These are phyloP conservation scores for Halichoeres trimaculatus DNA, from an alignment of 2,113 vertebrate genomes.

Conservation along the genomic window DNA sequence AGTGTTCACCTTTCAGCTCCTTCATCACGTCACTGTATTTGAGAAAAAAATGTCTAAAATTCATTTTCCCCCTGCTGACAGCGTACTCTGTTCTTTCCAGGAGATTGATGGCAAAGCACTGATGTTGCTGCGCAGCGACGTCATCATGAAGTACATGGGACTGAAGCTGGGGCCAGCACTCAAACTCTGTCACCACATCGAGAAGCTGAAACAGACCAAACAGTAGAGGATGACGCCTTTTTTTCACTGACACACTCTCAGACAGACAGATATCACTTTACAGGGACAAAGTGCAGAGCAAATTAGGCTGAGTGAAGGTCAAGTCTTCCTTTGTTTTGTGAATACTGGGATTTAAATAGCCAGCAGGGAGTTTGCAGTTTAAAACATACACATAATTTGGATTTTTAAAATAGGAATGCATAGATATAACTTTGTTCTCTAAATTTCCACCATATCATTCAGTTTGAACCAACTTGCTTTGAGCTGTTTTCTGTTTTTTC, in stretches of 20 bases:
- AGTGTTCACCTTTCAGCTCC: neutral
- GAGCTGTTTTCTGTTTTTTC: neutral
- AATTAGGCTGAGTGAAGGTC: slow-evolving; percentile 15
- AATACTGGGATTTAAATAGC: neutral
- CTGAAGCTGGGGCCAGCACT: slow-evolving; percentile 94
- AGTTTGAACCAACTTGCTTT: neutral
- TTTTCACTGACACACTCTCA: slow-evolving; percentile 4
- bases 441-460: neutral
- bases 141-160: slow-evolving; percentile 97
- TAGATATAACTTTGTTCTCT: no score
- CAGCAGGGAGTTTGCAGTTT: neutral
- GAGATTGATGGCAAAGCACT: slow-evolving; percentile 96
- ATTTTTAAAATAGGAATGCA: neutral
- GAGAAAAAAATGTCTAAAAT: slow-evolving; percentile 15
- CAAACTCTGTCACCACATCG: slow-evolving; percentile 93
- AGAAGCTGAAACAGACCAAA: slow-evolving; percentile 92
- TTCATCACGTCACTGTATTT: slow-evolving; percentile 5
- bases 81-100: slow-evolving; percentile 75
- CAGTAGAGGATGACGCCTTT: slow-evolving; percentile 70
- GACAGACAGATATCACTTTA: slow-evolving; percentile 34
- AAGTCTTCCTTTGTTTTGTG: neutral
- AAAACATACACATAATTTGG: neutral
- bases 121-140: slow-evolving; percentile 90
- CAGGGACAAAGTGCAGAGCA: slow-evolving; percentile 34
- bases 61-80: slow-evolving; percentile 7